A percentile compares a stretch with the other conserved stretches of the same genome.
phyloP scores from a whole-genome alignment of 2,797 vertebrate species.

The Psittacula echo region DNA sequence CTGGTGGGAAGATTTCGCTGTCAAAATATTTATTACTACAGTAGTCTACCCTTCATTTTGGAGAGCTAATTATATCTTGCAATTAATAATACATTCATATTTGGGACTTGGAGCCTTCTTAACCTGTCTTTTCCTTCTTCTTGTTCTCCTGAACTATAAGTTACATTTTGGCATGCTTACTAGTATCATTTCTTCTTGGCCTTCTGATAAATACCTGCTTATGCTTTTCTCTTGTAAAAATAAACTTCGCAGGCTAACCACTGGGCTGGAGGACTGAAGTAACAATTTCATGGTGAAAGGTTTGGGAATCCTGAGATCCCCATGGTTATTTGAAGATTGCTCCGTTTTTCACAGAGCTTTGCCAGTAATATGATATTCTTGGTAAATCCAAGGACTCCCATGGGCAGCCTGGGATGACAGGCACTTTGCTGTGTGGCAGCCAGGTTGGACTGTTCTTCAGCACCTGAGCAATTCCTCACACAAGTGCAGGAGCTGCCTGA shows the following conservation, averaged over 20 bases:
- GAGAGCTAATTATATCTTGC: neutral
- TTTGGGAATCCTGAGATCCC: neutral
- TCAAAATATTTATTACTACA: neutral
- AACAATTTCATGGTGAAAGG: neutral
- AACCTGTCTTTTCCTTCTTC: neutral
- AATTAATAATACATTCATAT: neutral
- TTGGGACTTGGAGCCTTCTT: neutral
- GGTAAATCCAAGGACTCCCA: neutral
- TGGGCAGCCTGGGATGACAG: neutral
- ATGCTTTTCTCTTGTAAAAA: neutral
- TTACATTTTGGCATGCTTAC: neutral
- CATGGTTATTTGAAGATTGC: neutral
- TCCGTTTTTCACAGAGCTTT: neutral
- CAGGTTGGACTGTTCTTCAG: neutral
- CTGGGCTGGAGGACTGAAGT: neutral
- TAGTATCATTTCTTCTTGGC: neutral
- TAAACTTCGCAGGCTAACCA: neutral
- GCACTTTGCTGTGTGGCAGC: neutral
- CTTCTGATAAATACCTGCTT: neutral
- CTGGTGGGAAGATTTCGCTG: neutral
- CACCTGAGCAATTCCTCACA: fast-evolving
- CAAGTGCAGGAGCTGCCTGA: neutral
- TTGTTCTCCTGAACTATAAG: neutral
- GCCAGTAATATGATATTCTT: neutral
- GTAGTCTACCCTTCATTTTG: neutral